Evolutionary conservation across 2,113 vertebrate genomes (phyloP), one percentile per base, ranked within the genome.

Genomic region (Catagonus wagneri): DNA sequence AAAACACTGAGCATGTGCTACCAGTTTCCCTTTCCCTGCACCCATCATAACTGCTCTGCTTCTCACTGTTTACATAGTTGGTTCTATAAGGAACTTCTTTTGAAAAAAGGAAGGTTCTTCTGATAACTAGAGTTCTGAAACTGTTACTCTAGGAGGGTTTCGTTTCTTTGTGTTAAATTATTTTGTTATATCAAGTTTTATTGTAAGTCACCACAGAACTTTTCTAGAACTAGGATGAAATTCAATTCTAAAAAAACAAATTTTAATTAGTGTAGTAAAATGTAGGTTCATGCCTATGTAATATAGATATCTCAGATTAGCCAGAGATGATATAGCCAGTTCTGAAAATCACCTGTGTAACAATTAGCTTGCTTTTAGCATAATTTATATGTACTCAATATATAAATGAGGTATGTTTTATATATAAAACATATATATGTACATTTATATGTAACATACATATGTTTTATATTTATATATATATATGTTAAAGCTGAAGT

Each of bases 211-310:
- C 9, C 23, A 80, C 1, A 60, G 86, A 83, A 27, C 13, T 12
- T 56, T 83, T 83, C 58, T 56, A 3, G 14, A 83, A 22, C 10
- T 76, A 90, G 16, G 36, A 56, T 83, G 25, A 27, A 36, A 71
- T 83, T 94, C 3, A 66, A 29, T 71, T 84, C 52, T 68, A 84
- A 83, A 71, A 83, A 76, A 93, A 80, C 60, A 58, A 6, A 90
- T 90, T 95, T 54, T 56, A 80, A 58, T 89, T 1, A 17, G 6
- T 12, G 25, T 65, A 66, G 16, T 56, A 94, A 86, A 65, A 79
- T 2, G n/a, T 50, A 76, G 23, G 1, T 32, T 58, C 15, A 44
- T 83, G 58, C 66, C 23, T 60, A 29, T 60, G 78, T 76, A 50
- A 44, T 32, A 76, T 3, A 74, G 27, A 44, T 72, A n/a, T 94